Base-by-base conservation (phyloP, 2,888 invertebrate species). In the Linhomoeus sp. region DNA sequence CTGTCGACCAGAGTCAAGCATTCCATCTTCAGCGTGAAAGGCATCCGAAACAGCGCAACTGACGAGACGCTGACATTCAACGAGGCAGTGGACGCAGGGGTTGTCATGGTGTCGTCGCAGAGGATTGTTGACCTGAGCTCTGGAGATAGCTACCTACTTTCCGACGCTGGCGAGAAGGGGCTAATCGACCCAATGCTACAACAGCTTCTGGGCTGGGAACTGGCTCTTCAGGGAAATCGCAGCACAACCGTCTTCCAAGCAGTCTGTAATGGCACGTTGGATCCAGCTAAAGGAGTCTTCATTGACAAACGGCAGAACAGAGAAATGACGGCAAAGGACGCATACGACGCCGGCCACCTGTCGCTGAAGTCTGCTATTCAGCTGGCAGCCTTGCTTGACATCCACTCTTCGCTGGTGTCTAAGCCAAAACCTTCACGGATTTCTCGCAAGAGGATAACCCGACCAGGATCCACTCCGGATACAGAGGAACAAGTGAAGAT, bases 1-100 rank as follows among this genome's bases (percentile, higher is more conserved):
- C 80, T 92, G 49, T 80, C 80, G 25, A 84, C 85, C 1, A 80
- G 87, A 22, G 76, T 80, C 5, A 80, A 82, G 63, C 80, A 80
- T 66, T 82, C 83, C 1, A 80, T 88, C 56, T 88, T 88, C 63
- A 81, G 86, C 65, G 83, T 90, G 51, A 85, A 86, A 57, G 87
- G 81, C 47, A 82, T 87, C 63, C 80, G 79, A 62, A 81, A 84
- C 66, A 78, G 80, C 1, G 75, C 78, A 58, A 79, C 79, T 44
- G 78, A 77, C 36, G 81, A 82, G 62, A 81, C 79, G 62, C 74
- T 86, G 57, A 82, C 82, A 54, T 79, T 86, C 59, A 85, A 84
- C 66, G 73, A 76, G 50, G 84, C 85, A 37, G 70, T 80, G 51
- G 75, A 77, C 49, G 79, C 79, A 59, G 81, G 80, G 53, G 72